These are phyloP conservation scores for Drosophila eohydei DNA, from an alignment of 2,888 invertebrate genomes.

Conservation along the genomic window DNA sequence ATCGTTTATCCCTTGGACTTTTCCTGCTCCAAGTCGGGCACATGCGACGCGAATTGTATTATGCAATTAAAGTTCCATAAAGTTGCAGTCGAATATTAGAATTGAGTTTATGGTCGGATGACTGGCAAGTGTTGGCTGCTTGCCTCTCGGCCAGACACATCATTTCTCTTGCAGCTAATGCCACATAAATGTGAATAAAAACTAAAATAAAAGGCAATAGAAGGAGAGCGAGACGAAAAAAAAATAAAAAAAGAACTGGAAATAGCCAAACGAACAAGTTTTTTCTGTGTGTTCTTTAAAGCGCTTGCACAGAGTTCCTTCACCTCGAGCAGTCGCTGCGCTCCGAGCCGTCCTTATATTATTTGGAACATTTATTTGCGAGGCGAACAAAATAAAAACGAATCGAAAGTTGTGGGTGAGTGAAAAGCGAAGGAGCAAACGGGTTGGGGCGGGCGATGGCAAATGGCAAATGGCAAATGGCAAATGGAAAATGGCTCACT, in stretches of 20 bases:
- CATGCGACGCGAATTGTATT: background rate
- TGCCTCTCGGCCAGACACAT: conserved; percentile 12
- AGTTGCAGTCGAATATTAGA: background rate
- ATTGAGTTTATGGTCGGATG: background rate
- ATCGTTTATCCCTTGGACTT: background rate
- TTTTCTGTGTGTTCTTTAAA: conserved; percentile 21
- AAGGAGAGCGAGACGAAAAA: too few species aligned
- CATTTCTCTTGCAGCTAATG: conserved; percentile 68
- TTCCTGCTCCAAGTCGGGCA: background rate
- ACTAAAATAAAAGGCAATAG: conserved; percentile 5
- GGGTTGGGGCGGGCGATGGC: background rate
- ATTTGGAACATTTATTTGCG: conserved; percentile 80
- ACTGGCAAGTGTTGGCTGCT: conserved; percentile 1
- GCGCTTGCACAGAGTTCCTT: conserved; percentile 66
- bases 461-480: conserved; percentile 20
- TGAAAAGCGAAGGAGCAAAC: background rate
- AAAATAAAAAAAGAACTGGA: too few species aligned
- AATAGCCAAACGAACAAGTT: background rate
- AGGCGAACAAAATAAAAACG: conserved; percentile 32
- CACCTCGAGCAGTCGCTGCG: conserved; percentile 54
- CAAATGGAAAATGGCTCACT: conserved; percentile 41
- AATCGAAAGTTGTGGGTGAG: conserved; percentile 39
- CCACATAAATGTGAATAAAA: conserved; percentile 55
- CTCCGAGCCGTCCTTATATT: conserved; percentile 42
- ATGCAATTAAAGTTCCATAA: background rate